Conservation (phyloP, 2,888 invertebrate genomes). For the Lasioglossum calceatum region DNA sequence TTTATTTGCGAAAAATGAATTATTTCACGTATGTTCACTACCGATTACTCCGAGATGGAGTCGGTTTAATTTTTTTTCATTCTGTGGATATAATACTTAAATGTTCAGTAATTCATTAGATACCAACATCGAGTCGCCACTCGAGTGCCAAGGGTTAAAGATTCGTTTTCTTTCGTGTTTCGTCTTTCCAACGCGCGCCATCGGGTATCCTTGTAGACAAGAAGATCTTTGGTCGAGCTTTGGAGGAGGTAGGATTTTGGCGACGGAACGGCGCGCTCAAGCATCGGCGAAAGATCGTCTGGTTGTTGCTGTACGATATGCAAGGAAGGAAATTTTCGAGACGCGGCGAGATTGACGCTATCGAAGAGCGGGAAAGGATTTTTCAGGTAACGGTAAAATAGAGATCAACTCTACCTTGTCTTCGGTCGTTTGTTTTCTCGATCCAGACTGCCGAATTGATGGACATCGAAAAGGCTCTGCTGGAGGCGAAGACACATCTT, state of each 20-base stretch:
- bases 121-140: too few species aligned
- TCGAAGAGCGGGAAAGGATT: constrained; percentile 68
- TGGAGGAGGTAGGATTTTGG: constrained; percentile 88
- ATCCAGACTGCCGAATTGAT: constrained; percentile 78
- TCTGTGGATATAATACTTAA: too few species aligned
- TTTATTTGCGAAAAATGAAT: too few species aligned
- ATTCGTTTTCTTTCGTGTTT: background rate
- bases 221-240: constrained; percentile 88
- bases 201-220: constrained; percentile 87
- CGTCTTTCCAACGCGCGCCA: background rate
- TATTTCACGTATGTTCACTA: too few species aligned
- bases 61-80: too few species aligned
- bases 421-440: background rate
- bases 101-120: too few species aligned
- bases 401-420: background rate
- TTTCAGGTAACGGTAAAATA: constrained; percentile 61
- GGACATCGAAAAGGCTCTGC: constrained; percentile 88
- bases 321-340: constrained; percentile 87
- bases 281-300: constrained; percentile 85
- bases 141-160: too few species aligned
- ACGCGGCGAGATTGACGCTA: constrained; percentile 64
- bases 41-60: too few species aligned
- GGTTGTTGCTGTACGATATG: constrained; percentile 90
- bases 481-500: constrained; percentile 88
- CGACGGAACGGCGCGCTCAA: constrained; percentile 84